Evolutionary conservation across 2,113 vertebrate genomes (phyloP).

Genomic region (Ochotona curzoniae): DNA sequence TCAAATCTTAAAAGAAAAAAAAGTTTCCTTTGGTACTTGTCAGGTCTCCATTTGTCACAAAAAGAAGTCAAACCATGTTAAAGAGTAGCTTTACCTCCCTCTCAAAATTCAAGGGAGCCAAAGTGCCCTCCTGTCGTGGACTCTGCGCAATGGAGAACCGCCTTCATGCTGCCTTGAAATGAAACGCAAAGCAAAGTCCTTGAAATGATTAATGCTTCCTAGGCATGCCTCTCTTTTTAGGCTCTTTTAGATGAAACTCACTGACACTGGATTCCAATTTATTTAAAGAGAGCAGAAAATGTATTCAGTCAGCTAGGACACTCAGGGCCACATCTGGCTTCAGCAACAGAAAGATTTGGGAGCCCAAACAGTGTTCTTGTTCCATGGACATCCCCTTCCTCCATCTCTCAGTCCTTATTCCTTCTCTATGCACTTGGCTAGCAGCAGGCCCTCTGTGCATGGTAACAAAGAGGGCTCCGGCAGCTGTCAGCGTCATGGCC

Average conservation of each 20-base stretch:
- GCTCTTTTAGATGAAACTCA: background rate
- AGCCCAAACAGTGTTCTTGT: background rate
- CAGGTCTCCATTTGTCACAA: background rate
- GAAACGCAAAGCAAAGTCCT: background rate
- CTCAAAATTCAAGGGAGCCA: background rate
- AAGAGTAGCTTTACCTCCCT: background rate
- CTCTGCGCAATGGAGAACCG: background rate
- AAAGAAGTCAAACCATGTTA: background rate
- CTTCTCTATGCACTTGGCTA: accelerated
- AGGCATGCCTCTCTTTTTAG: background rate
- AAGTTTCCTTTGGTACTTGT: background rate
- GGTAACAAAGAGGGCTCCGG: background rate
- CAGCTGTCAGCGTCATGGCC: background rate
- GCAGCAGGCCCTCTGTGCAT: background rate
- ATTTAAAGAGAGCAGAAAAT: background rate
- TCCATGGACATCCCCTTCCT: accelerated
- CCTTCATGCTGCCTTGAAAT: background rate
- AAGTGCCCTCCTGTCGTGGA: background rate
- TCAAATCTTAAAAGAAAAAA: background rate
- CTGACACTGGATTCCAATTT: background rate
- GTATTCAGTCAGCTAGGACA: background rate
- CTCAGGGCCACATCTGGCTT: background rate
- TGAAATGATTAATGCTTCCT: background rate
- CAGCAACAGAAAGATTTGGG: background rate
- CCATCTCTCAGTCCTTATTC: background rate